Evolutionary conservation across 1,140 invertebrate species (phyloP).

Genomic region (Nautilus pompilius): DNA sequence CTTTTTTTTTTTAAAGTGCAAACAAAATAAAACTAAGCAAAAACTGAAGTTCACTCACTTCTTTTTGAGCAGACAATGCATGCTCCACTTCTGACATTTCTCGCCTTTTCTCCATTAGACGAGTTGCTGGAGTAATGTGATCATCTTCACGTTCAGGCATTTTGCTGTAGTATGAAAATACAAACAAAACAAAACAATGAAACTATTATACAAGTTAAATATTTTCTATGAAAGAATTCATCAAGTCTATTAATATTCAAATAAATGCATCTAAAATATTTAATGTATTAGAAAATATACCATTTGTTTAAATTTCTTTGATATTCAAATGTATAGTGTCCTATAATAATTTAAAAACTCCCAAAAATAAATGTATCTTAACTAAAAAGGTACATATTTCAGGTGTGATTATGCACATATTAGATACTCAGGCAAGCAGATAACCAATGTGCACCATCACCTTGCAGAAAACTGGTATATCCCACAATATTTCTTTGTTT

Average conservation of each 20-base stretch:
- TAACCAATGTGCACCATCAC: too few species aligned
- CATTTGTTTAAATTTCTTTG: neutral
- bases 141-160: slow-evolving; percentile 57
- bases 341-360: too few species aligned
- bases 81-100: slow-evolving; percentile 57
- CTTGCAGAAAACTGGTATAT: too few species aligned
- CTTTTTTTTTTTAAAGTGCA: neutral
- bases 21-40: neutral
- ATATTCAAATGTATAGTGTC: neutral
- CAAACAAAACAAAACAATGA: slow-evolving; percentile 2
- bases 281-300: neutral
- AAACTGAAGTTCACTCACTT: slow-evolving; percentile 26
- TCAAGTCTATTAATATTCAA: neutral
- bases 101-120: slow-evolving; percentile 52
- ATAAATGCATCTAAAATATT: neutral
- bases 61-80: slow-evolving; percentile 54
- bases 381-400: too few species aligned
- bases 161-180: slow-evolving; percentile 40
- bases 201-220: neutral
- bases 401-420: too few species aligned
- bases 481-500: too few species aligned
- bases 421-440: too few species aligned
- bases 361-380: too few species aligned
- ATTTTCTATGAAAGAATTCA: neutral
- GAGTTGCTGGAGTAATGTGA: slow-evolving; percentile 55